Conservation (phyloP, 2,113 vertebrate species). For the Macroglossus sobrinus region DNA sequence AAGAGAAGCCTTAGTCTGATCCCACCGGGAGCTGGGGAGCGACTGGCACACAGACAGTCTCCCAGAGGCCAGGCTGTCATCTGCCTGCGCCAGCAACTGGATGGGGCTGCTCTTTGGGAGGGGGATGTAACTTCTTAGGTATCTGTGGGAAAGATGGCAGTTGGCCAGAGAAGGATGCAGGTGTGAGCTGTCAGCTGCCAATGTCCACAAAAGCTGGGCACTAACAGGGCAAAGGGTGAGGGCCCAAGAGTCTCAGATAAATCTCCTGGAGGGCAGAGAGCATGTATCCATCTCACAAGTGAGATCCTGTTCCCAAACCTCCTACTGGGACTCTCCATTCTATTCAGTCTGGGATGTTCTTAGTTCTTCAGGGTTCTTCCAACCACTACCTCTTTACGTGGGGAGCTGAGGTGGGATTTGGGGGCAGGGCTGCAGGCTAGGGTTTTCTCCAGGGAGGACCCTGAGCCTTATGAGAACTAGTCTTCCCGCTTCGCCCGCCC, state of each 20-base stretch:
- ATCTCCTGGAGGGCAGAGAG: not conserved
- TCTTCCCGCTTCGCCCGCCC: not conserved
- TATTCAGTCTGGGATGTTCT: not conserved
- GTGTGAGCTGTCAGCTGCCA: not conserved
- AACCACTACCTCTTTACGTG: accelerated
- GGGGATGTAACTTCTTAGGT: not conserved
- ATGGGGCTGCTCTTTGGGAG: not conserved
- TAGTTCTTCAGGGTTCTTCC: not conserved
- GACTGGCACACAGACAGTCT: not conserved
- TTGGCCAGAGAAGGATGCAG: not conserved
- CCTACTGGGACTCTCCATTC: not conserved
- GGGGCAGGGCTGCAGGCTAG: not conserved
- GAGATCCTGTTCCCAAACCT: not conserved
- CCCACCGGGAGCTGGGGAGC: not conserved
- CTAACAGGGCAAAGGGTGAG: not conserved
- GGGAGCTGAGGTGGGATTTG: not conserved
- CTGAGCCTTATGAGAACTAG: accelerated
- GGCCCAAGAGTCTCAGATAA: not conserved
- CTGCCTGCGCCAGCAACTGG: not conserved
- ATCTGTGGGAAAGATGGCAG: not conserved
- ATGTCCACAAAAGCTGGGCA: not conserved
- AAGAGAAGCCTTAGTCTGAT: not conserved
- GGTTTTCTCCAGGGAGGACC: not conserved
- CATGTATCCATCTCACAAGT: accelerated
- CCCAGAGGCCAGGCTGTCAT: not conserved